Percentiles rank a stretch among this genome's conserved stretches.
Evolutionary conservation across 2,888 invertebrate genomes (phyloP).

Genomic region (Apamea epomidion): DNA sequence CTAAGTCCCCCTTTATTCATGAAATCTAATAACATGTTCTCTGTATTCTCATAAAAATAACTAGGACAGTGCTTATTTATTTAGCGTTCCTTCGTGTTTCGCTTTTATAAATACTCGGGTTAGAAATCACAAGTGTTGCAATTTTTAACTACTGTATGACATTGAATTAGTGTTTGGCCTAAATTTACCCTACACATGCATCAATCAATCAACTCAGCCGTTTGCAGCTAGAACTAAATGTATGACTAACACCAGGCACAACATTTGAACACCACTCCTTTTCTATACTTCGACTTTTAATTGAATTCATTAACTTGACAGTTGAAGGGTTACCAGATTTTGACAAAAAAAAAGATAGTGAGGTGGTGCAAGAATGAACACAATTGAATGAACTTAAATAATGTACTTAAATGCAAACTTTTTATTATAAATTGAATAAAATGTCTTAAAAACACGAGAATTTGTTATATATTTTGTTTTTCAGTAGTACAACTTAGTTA

Average conservation of each 20-base stretch:
- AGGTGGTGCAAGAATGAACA: no score
- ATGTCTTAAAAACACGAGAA: no score
- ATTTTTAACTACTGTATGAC: constrained; percentile 18
- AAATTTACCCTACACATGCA: constrained; percentile 30
- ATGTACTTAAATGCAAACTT: no score
- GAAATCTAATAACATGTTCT: constrained; percentile 6
- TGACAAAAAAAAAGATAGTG: no score
- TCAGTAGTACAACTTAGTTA: no score
- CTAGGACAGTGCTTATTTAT: constrained; percentile 2
- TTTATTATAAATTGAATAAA: no score
- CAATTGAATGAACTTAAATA: no score
- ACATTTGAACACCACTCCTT: not conserved
- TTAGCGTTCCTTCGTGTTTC: not conserved
- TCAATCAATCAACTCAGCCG: constrained; percentile 19
- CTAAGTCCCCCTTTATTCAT: constrained; percentile 10
- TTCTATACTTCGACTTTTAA: not conserved
- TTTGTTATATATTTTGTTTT: no score
- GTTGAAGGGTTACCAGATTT: no score
- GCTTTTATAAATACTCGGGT: not conserved
- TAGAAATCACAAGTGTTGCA: not conserved
- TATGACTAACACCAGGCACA: not conserved
- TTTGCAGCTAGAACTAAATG: constrained; percentile 1
- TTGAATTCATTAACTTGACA: no score
- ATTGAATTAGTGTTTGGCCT: constrained; percentile 45
- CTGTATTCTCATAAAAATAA: not conserved